Percentiles rank a stretch among this genome's conserved stretches.
Evolutionary conservation across 2,888 invertebrate species (phyloP).

Genomic region (Steinernema carpocapsae): DNA sequence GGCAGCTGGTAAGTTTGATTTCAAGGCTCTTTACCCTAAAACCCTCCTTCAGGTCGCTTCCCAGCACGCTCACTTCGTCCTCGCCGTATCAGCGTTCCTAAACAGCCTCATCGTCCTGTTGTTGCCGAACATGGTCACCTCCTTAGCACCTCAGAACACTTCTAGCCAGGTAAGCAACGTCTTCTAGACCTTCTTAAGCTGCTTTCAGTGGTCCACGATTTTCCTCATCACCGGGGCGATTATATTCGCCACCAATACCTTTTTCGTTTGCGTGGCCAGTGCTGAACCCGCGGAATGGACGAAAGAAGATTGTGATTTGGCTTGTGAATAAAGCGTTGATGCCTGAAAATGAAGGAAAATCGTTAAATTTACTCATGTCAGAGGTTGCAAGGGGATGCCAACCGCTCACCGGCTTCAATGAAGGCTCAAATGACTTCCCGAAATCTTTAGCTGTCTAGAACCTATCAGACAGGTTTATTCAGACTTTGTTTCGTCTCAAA

Average conservation of each 20-base stretch:
- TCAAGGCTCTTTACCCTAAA: neutral
- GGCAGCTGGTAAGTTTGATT: neutral
- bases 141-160: constrained; percentile 2
- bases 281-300: constrained; percentile 23
- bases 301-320: no score
- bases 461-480: no score
- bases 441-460: no score
- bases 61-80: constrained; percentile 18
- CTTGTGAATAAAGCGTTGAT: no score
- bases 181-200: neutral
- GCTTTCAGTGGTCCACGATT: constrained; percentile 21
- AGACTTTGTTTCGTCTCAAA: no score
- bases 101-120: constrained; percentile 18
- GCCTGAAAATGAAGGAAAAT: no score
- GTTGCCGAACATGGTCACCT: constrained; percentile 16
- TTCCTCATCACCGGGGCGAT: constrained; percentile 21
- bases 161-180: neutral
- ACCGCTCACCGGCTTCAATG: no score
- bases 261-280: neutral
- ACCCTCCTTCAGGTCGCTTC: neutral
- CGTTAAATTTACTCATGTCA: no score
- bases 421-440: no score
- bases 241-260: neutral
- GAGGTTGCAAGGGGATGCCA: no score
- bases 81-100: constrained; percentile 13